phyloP scores from a whole-genome alignment of 2,797 vertebrate genomes.

The Remorina albescens region DNA sequence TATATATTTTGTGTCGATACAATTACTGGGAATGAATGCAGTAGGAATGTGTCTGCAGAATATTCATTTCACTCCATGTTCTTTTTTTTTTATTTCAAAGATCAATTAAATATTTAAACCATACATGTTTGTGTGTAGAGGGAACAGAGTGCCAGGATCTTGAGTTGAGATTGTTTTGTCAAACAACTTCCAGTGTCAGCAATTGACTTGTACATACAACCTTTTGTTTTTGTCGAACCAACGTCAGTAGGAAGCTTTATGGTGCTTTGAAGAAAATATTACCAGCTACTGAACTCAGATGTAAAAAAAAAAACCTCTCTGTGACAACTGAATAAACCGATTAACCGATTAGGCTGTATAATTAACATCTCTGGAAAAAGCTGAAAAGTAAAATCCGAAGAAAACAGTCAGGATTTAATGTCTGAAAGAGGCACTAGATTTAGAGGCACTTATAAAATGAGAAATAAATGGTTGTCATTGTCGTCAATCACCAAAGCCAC shows the following conservation, averaged over 20 bases:
- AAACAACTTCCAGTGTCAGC: neutral
- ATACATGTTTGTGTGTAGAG: conserved; percentile 2
- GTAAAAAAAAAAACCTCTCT: neutral
- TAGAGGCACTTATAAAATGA: too few species aligned
- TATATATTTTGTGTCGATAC: conserved; percentile 37
- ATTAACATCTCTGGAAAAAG: neutral
- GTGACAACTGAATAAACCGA: neutral
- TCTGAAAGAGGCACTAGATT: too few species aligned
- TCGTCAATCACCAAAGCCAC: neutral
- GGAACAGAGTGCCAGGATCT: neutral
- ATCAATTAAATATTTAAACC: neutral
- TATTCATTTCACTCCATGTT: conserved; percentile 43
- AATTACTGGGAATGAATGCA: conserved; percentile 44
- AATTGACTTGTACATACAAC: neutral
- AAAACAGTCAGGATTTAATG: neutral
- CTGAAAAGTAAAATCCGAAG: neutral
- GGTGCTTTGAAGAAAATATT: neutral
- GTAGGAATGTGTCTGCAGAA: conserved; percentile 31
- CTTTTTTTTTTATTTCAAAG: neutral
- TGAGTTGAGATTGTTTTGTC: neutral
- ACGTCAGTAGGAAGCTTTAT: neutral
- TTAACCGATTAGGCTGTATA: neutral
- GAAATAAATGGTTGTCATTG: neutral
- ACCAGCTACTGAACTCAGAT: neutral
- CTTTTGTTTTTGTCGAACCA: neutral